Conservation (phyloP, 2,888 invertebrate genomes). For the Ochropleura plecta region DNA sequence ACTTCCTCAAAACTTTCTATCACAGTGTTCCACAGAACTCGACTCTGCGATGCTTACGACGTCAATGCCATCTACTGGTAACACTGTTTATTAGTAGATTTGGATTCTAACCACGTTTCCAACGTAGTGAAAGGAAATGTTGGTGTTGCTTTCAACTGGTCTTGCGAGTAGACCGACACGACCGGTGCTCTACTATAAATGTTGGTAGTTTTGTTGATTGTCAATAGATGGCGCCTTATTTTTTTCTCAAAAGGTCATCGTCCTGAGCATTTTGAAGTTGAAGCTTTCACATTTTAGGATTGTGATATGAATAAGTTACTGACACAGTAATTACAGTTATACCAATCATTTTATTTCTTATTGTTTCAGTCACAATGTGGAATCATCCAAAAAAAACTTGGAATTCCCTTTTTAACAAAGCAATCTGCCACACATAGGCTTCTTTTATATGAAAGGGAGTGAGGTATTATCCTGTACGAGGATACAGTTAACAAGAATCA, state of each 20-base stretch:
- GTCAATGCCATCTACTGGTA: slow-evolving; percentile 50
- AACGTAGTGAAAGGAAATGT: slow-evolving; percentile 41
- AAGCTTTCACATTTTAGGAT: neutral
- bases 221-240: slow-evolving; percentile 47
- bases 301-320: neutral
- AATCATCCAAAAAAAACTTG: neutral
- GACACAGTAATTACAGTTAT: neutral
- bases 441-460: neutral
- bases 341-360: neutral
- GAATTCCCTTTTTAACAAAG: neutral
- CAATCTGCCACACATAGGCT: no score
- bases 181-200: neutral
- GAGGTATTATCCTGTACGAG: neutral
- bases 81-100: neutral
- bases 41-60: neutral
- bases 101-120: neutral
- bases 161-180: no score
- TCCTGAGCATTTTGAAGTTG: neutral
- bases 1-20: slow-evolving; percentile 31
- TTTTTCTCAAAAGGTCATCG: neutral
- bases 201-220: slow-evolving; percentile 10
- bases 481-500: neutral
- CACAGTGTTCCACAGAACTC: neutral
- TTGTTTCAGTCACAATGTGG: neutral
- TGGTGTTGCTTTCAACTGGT: neutral